A percentile compares a stretch with the other conserved stretches of the same genome.
Conservation (phyloP, 2,888 invertebrate genomes). For the Drosophila leonis region DNA sequence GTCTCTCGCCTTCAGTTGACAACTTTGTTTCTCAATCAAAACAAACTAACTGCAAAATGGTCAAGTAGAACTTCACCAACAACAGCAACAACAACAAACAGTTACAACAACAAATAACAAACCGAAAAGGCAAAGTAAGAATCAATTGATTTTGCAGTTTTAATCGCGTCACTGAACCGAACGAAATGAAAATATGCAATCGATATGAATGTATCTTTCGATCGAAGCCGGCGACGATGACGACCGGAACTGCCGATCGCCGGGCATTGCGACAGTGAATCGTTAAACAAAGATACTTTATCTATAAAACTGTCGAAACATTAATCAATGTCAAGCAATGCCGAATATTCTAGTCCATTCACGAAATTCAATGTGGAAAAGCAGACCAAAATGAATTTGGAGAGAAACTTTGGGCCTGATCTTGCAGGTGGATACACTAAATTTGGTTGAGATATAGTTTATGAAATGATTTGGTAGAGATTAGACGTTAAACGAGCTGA, state of each 20-base stretch:
- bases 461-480: background rate
- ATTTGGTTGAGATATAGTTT: background rate
- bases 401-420: background rate
- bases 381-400: background rate
- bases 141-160: slow-evolving; percentile 70
- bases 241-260: slow-evolving; percentile 46
- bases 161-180: slow-evolving; percentile 62
- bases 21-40: slow-evolving; percentile 60
- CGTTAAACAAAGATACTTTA: slow-evolving; percentile 6
- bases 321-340: slow-evolving; percentile 4
- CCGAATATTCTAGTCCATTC: slow-evolving; percentile 1
- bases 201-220: slow-evolving; percentile 21
- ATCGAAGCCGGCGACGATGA: slow-evolving; percentile 4
- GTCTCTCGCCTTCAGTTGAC: slow-evolving; percentile 12
- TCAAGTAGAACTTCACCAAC: slow-evolving; percentile 31
- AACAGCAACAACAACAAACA: slow-evolving; percentile 2
- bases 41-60: slow-evolving; percentile 54
- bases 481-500: background rate
- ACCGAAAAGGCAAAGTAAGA: background rate
- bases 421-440: background rate
- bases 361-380: background rate
- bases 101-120: slow-evolving; percentile 6
- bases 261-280: slow-evolving; percentile 13
- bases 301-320: background rate
- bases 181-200: slow-evolving; percentile 40